A percentile compares a stretch with the other conserved stretches of the same genome.
These are phyloP conservation scores for Acanthococcus lagerstroemiae DNA, from an alignment of 2,888 invertebrate species.

Conservation along the genomic window DNA sequence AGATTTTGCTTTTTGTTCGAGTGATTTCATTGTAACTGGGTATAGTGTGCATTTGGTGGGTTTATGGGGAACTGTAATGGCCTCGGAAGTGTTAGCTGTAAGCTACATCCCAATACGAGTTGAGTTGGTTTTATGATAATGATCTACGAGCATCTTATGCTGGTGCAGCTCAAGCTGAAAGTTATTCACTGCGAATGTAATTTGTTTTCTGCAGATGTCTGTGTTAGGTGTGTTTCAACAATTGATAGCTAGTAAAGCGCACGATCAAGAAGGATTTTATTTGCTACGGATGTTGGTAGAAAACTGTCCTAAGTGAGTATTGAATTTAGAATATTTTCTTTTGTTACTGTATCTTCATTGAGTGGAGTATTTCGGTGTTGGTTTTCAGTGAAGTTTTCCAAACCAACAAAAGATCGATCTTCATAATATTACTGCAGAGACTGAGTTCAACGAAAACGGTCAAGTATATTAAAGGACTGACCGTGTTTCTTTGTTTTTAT, in stretches of 20 bases:
- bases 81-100: too few species aligned
- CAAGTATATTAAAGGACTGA: conserved; percentile 81
- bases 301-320: conserved; percentile 65
- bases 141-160: too few species aligned
- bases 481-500: conserved; percentile 84
- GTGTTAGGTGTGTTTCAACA: conserved; percentile 94
- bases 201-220: conserved; percentile 52
- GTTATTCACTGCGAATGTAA: too few species aligned
- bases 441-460: conserved; percentile 88
- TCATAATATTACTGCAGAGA: conserved; percentile 84
- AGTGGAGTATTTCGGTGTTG: not conserved
- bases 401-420: conserved; percentile 40
- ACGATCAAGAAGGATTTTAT: conserved; percentile 94
- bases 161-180: too few species aligned
- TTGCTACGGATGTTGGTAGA: conserved; percentile 76
- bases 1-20: too few species aligned
- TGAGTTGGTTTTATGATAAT: too few species aligned
- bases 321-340: not conserved
- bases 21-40: too few species aligned
- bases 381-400: conserved; percentile 30
- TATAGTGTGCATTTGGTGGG: too few species aligned
- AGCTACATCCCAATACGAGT: too few species aligned
- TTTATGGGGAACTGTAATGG: conserved; percentile 18
- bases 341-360: too few species aligned
- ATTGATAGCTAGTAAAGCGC: conserved; percentile 83